These are phyloP conservation scores for Astatotilapia flaviijosephi DNA, from an alignment of 2,113 vertebrate genomes.

Conservation along the genomic window DNA sequence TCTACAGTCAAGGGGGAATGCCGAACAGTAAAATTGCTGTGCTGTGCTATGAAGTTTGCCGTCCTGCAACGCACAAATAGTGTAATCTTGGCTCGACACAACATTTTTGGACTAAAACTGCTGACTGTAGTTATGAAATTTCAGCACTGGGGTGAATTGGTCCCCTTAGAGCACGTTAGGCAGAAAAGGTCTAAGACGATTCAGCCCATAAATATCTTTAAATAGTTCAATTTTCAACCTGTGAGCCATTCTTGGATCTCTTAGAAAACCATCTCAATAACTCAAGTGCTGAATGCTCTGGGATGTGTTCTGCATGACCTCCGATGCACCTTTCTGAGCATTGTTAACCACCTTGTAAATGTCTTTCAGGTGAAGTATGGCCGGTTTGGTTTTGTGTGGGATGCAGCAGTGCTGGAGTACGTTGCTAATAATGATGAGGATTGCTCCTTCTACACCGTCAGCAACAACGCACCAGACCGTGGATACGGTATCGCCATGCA, in stretches of 20 bases:
- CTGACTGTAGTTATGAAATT: not conserved
- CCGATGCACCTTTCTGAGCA: not conserved
- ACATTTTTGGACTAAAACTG: not conserved
- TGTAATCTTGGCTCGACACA: not conserved
- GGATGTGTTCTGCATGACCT: not conserved
- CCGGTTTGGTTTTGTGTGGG: slow-evolving; percentile 96
- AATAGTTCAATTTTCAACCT: not conserved
- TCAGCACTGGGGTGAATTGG: not conserved
- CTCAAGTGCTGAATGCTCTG: not conserved
- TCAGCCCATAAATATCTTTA: not conserved
- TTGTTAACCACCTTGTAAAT: not conserved
- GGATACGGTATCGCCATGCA: slow-evolving; percentile 97
- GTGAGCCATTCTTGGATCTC: not conserved
- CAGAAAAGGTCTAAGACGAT: not conserved
- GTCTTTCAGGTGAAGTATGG: slow-evolving; percentile 86
- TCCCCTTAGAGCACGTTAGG: not conserved
- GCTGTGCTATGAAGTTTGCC: slow-evolving; percentile 1
- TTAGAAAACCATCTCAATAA: not conserved
- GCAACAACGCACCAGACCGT: slow-evolving; percentile 84
- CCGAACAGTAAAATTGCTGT: not conserved
- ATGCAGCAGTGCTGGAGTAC: slow-evolving; percentile 92
- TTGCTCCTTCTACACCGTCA: slow-evolving; percentile 90
- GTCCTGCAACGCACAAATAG: not conserved
- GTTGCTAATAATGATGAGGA: slow-evolving; percentile 94
- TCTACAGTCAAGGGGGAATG: not conserved